Evolutionary conservation across 1,140 invertebrate species (phyloP).

Genomic region (Calycopis cecrops): DNA sequence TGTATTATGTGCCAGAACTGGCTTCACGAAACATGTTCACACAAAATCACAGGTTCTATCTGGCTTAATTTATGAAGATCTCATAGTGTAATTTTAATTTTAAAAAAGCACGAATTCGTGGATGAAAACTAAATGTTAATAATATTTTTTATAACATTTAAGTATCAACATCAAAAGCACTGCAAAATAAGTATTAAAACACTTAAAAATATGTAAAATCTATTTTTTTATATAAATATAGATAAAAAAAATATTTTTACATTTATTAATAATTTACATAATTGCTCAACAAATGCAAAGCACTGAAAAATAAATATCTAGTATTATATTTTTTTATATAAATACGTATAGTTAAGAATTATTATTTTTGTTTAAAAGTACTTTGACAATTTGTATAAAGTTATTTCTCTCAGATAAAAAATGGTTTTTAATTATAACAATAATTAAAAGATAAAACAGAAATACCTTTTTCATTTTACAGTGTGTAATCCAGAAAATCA

Average conservation of each 20-base stretch:
- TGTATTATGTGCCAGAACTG: conserved; percentile 23
- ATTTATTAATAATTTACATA: neutral
- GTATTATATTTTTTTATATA: neutral
- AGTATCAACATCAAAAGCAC: neutral
- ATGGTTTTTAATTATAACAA: no score
- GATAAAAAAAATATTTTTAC: neutral
- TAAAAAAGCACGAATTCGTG: neutral
- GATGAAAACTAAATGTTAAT: neutral
- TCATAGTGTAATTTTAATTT: neutral
- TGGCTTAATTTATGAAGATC: conserved; percentile 10
- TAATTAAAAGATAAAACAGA: neutral
- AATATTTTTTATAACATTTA: neutral
- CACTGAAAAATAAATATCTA: neutral
- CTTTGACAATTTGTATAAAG: no score
- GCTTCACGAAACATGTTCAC: conserved; percentile 22
- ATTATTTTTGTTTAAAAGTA: neutral
- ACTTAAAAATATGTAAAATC: neutral
- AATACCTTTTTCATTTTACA: neutral
- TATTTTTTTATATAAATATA: neutral
- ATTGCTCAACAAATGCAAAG: neutral
- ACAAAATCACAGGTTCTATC: conserved; percentile 20
- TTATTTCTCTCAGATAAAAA: no score
- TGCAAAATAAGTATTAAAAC: no score
- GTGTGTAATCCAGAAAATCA: no score
- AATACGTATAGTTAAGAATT: neutral